phyloP scores from a whole-genome alignment of 2,113 vertebrate species.

The Astatoreochromis straeleni region DNA sequence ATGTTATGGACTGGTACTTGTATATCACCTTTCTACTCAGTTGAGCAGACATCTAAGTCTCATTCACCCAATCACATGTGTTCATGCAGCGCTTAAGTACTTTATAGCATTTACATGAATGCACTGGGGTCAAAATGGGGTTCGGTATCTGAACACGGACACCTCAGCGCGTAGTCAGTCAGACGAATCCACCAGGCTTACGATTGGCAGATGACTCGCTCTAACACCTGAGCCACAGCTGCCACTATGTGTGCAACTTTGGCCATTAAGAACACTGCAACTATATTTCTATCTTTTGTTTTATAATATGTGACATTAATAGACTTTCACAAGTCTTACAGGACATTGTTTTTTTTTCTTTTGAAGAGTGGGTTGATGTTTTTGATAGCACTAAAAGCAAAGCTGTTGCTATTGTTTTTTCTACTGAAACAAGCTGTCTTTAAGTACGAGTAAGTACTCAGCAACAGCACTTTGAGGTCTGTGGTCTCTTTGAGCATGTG shows the following conservation, averaged over 20 bases:
- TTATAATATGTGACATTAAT: neutral
- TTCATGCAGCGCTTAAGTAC: neutral
- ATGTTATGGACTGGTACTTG: neutral
- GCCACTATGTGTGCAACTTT: neutral
- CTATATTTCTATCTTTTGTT: neutral
- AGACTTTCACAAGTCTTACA: neutral
- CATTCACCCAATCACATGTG: neutral
- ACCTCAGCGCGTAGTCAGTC: accelerated
- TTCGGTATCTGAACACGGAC: neutral
- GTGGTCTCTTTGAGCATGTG: neutral
- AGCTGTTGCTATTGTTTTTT: accelerated
- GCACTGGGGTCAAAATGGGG: neutral
- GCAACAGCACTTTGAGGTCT: accelerated
- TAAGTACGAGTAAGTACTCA: neutral
- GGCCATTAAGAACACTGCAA: neutral
- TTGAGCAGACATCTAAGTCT: neutral
- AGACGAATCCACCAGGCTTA: accelerated
- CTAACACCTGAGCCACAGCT: neutral
- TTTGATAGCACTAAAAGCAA: neutral
- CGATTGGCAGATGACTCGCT: neutral
- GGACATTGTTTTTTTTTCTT: neutral
- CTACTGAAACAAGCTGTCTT: neutral
- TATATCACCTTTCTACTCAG: neutral
- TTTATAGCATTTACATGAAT: neutral
- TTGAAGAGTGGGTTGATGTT: neutral